Conservation (phyloP, 2,888 invertebrate species). For the Hymenopus coronatus region DNA sequence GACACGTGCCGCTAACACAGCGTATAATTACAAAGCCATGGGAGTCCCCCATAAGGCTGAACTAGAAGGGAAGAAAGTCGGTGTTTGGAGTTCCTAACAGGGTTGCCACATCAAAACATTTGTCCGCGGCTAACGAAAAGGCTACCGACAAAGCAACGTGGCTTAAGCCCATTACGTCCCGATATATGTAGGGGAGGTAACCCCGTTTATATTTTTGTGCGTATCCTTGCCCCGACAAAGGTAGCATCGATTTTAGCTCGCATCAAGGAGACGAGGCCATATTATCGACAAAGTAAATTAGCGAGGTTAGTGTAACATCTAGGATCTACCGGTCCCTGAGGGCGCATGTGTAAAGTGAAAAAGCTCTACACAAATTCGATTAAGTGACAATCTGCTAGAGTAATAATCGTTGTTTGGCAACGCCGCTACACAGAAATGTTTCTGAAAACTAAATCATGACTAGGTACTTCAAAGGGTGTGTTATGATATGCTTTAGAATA, state of each 20-base stretch:
- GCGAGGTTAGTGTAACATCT: background rate
- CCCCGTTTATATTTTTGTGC: background rate
- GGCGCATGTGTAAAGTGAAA: background rate
- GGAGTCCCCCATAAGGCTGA: background rate
- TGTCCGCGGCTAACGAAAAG: background rate
- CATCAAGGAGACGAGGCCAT: background rate
- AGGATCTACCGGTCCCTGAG: background rate
- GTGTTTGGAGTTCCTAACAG: background rate
- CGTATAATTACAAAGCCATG: background rate
- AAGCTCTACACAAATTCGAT: background rate
- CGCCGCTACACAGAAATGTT: background rate
- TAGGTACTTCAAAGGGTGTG: no score
- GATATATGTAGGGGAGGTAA: background rate
- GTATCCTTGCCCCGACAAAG: background rate
- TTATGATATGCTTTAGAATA: no score
- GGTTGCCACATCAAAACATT: background rate
- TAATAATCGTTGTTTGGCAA: background rate
- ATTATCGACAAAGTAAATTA: background rate
- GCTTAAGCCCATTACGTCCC: background rate
- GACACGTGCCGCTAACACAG: background rate
- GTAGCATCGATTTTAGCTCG: background rate
- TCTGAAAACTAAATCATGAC: background rate
- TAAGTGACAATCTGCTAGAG: background rate
- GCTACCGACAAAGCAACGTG: background rate
- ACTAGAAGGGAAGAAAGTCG: background rate